Evolutionary conservation across 2,113 vertebrate genomes (phyloP).

Genomic region (Cavia aperea): DNA sequence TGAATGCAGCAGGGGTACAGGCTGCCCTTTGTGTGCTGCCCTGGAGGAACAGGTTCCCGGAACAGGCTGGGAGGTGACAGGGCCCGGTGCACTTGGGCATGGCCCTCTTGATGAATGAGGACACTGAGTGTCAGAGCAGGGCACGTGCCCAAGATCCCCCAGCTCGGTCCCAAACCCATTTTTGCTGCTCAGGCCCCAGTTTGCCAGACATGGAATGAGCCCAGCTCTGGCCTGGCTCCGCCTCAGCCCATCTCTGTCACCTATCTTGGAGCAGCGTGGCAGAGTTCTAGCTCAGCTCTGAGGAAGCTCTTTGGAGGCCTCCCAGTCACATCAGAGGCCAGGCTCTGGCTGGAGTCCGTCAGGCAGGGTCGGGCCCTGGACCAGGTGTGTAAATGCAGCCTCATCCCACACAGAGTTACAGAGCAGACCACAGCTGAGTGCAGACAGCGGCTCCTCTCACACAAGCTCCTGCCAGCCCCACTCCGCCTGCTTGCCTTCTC

Average conservation of each 20-base stretch:
- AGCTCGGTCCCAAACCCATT: background rate
- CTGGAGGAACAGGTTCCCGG: slow-evolving; percentile 1
- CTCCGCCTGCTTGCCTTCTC: background rate
- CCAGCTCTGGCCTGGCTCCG: background rate
- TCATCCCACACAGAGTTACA: background rate
- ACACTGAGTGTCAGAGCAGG: background rate
- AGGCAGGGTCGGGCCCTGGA: no score
- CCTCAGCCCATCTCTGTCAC: background rate
- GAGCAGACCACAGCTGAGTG: background rate
- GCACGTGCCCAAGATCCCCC: background rate
- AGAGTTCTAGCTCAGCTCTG: background rate
- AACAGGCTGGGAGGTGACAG: background rate
- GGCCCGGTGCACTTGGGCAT: background rate
- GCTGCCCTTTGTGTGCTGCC: slow-evolving; percentile 30
- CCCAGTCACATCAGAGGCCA: background rate
- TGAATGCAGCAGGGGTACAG: background rate
- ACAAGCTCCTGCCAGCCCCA: fast-evolving
- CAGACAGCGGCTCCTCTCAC: background rate
- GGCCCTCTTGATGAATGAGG: background rate
- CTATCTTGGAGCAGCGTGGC: no score
- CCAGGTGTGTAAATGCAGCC: background rate
- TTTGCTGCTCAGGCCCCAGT: background rate
- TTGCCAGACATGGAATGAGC: background rate
- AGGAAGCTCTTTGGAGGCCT: background rate
- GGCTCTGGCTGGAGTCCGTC: background rate